Evolutionary conservation across 2,113 vertebrate species (phyloP).

Genomic region (Reinhardtius hippoglossoides): DNA sequence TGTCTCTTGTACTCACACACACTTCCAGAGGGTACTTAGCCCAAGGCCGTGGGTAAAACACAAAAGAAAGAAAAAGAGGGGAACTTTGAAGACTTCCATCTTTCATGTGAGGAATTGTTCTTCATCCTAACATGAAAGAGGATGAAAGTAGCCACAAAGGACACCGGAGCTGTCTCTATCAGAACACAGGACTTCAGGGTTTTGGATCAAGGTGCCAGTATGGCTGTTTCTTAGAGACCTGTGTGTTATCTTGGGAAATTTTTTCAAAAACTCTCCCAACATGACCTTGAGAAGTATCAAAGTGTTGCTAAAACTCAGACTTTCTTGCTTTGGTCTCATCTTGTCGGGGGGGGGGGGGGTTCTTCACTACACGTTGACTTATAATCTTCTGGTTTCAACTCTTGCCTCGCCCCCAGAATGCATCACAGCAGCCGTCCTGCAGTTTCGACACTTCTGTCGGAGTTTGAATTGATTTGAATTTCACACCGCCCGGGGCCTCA

Average conservation of each 20-base stretch:
- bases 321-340: slow-evolving; percentile 46
- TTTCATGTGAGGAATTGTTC: slow-evolving; percentile 81
- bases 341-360: slow-evolving; percentile 3
- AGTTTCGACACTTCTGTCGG: slow-evolving; percentile 49
- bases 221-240: slow-evolving; percentile 24
- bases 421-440: slow-evolving; percentile 33
- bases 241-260: slow-evolving; percentile 45
- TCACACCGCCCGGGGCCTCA: slow-evolving; percentile 62
- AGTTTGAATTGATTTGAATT: slow-evolving; percentile 67
- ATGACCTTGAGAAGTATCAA: slow-evolving; percentile 56
- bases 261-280: slow-evolving; percentile 57
- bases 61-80: slow-evolving; percentile 26
- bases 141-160: slow-evolving; percentile 57
- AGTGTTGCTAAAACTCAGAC: slow-evolving; percentile 43
- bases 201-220: slow-evolving; percentile 51
- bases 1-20: slow-evolving; percentile 18
- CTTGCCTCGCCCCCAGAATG: slow-evolving; percentile 42
- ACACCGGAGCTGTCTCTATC: slow-evolving; percentile 50
- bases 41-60: slow-evolving; percentile 59
- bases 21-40: slow-evolving; percentile 54
- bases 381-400: slow-evolving; percentile 52
- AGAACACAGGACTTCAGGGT: slow-evolving; percentile 56
- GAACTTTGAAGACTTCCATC: slow-evolving; percentile 77
- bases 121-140: slow-evolving; percentile 80
- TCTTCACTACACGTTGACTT: slow-evolving; percentile 51